These are phyloP conservation scores for Leucoma salicis DNA, from an alignment of 2,888 invertebrate genomes.

Conservation along the genomic window DNA sequence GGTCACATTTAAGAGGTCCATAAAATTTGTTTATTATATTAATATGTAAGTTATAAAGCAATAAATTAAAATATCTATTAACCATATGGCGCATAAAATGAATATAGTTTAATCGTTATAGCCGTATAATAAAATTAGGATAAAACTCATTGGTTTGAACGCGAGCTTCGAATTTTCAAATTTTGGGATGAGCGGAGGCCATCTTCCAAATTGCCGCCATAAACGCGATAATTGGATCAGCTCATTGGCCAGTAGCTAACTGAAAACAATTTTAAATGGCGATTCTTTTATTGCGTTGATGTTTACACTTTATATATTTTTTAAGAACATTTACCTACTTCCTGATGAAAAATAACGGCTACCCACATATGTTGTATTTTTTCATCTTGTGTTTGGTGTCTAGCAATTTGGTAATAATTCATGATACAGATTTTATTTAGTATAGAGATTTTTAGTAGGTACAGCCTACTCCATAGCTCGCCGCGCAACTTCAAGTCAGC, in stretches of 20 bases:
- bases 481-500: no score
- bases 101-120: slow-evolving; percentile 43
- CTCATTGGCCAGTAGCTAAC: slow-evolving; percentile 73
- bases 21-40: slow-evolving; percentile 34
- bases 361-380: no score
- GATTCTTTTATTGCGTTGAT: slow-evolving; percentile 27
- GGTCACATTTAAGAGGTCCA: neutral
- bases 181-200: slow-evolving; percentile 63
- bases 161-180: slow-evolving; percentile 65
- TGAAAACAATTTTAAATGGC: slow-evolving; percentile 62
- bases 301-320: slow-evolving; percentile 20
- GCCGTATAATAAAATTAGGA: slow-evolving; percentile 67
- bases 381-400: no score
- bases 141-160: slow-evolving; percentile 67
- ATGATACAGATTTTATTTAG: no score
- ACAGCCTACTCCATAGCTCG: no score
- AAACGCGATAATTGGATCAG: slow-evolving; percentile 73
- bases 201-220: slow-evolving; percentile 73
- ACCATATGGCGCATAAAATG: slow-evolving; percentile 32
- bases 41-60: slow-evolving; percentile 31
- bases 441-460: no score
- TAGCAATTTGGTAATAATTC: no score
- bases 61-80: slow-evolving; percentile 40
- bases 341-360: no score
- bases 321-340: slow-evolving; percentile 17